Base-by-base conservation (phyloP, 2,888 invertebrate genomes). In the Limnephilus marmoratus region DNA sequence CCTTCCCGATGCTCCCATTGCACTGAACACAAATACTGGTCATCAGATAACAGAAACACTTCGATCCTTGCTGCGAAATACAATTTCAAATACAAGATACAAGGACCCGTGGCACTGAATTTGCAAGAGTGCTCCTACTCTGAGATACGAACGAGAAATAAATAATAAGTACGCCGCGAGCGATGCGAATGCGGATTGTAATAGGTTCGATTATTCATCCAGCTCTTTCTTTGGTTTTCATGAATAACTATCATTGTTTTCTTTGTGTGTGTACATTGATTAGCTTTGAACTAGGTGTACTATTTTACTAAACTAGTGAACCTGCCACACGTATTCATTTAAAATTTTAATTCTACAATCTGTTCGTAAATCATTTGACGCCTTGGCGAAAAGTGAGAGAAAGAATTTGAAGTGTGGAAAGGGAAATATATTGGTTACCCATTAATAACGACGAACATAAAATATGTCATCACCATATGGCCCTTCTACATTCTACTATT, bases 1-100 rank as follows among this genome's bases (percentile, higher is more conserved):
- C 94, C 94, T 96, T 94, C 96, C 95, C 92, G 96, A 95, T 93
- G 96, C 96, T 94, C 96, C 96, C 96, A 96, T 96, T 94, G 95
- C 95, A 95, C 93, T 93, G 91, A 92, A 41, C 41, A n/a, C 86
- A 41, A 85, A 41, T 49, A 37, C 45, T 68, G 1, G 7, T 68
- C 68, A 68, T 86, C 41, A 15, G 68, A 90, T 34, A 85, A 41
- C 18, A 12, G 85, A 85, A 37, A 86, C 49, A 86, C 86, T 89
- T 83, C 81, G 91, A 81, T 91, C 92, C 90, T 91, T 88, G 81
- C 18, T 49, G 12, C 90, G 83, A 34, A 68, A 68, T 24, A 68
- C 49, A 49, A 49, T 3, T 15, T 49, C 49, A 49, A 49, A 49
- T 49, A 49, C 49, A 49, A 34, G 29, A 31, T 68, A 89, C 37